Evolutionary conservation across 23 tunicate genomes (phyloP).

Genomic region (Trididemnum miniatum): DNA sequence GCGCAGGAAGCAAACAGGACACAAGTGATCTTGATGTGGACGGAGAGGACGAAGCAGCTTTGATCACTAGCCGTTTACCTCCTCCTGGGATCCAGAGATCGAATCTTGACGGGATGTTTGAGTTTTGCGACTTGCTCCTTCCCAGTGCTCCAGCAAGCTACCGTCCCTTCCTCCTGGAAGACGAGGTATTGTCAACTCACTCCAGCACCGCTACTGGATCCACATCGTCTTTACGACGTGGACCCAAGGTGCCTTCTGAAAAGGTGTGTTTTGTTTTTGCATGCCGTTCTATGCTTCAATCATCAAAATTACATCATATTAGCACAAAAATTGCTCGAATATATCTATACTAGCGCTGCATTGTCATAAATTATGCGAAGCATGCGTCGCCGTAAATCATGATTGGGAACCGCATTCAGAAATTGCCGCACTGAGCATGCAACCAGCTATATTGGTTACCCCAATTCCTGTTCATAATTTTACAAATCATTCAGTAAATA

Average conservation of each 20-base stretch:
- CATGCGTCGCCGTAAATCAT: too few species aligned
- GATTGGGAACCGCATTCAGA: too few species aligned
- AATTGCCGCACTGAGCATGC: too few species aligned
- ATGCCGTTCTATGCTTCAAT: too few species aligned
- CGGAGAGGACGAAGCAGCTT: background rate
- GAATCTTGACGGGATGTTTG: constrained; percentile 48
- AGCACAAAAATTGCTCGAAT: too few species aligned
- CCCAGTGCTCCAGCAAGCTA: constrained; percentile 53
- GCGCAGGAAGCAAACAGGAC: constrained; percentile 20
- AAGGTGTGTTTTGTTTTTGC: too few species aligned
- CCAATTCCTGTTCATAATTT: too few species aligned
- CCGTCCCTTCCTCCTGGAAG: constrained; percentile 38
- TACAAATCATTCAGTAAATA: too few species aligned
- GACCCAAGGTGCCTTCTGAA: constrained; percentile 34
- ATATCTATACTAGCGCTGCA: too few species aligned
- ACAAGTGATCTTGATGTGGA: background rate
- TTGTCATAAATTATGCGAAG: too few species aligned
- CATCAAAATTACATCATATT: too few species aligned
- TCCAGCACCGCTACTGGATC: constrained; percentile 31
- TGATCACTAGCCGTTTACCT: constrained; percentile 5
- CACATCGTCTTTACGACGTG: constrained; percentile 8
- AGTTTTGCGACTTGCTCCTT: constrained; percentile 53
- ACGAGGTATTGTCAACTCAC: constrained; percentile 29
- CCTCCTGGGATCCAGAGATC: constrained; percentile 57
- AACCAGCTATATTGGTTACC: too few species aligned